Base-by-base conservation (phyloP, 2,888 invertebrate species). In the Biston stratarius region DNA sequence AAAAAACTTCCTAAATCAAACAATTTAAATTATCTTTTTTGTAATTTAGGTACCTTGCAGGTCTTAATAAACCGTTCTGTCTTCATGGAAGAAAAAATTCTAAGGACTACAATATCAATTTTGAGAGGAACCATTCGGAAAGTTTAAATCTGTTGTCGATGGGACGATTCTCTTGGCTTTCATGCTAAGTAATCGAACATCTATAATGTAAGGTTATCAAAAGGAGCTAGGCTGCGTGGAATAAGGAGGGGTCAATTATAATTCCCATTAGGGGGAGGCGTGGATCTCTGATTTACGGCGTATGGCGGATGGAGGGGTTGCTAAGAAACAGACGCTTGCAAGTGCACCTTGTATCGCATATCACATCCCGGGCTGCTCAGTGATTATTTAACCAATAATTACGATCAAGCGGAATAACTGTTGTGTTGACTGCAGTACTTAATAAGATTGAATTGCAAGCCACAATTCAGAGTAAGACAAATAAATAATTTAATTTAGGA, bases 191-290 rank as follows among this genome's bases (percentile, higher is more conserved):
- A 51, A 12, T 61, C 40, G 53, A 67, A 61, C 57, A 67, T 57
- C 24, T 64, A 61, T 61, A 69, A 63, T 67, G 64, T 47, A 65
- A 69, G 61, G 61, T 61, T 57, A 45, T 60, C 61, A 64, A 68
- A 72, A 61, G 67, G 64, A 71, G 66, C 77, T 74, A 76, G 74
- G 67, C 72, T 74, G 79, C 33, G 24, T 56, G 44, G 44, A 42
- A 58, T 34, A 58, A 58, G 81, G 76, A 75, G 81, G 83, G 84
- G 87, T 88, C 88, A 87, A 88, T 88, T 88, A 88, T 84, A 83
- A 83, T 84, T 86, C 77, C 82, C 86, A 88, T 88, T 86, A 87
- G 84, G 83, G 77, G 76, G 72, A 78, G 88, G 88, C 86, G 87
- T 78, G 79, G 74, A 75, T 72, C 36, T 10, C 68, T 78, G 86